Evolutionary conservation across 2,113 vertebrate genomes (phyloP), one percentile per base, ranked within the genome.

Genomic region (Brachirus orientalis): DNA sequence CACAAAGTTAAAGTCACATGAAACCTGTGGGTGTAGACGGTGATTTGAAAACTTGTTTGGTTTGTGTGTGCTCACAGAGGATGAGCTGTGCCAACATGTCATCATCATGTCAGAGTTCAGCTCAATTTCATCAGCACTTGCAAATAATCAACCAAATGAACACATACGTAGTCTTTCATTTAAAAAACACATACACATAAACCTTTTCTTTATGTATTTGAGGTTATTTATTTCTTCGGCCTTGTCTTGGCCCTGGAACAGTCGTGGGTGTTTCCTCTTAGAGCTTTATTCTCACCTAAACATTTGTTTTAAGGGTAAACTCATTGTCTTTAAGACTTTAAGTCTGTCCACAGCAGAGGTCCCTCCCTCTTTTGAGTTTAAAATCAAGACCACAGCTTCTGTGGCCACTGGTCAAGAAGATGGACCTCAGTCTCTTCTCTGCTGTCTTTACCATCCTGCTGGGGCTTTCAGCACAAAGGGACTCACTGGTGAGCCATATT

Each of bases 361-460:
- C 35, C 56, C 62, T 44, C 40, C 57, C 46, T 40, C 12, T 50
- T n/a, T 13, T 48, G 36, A 43, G 11, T 57, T 57, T 66, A 80
- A 52, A 80, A 71, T 8, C 43, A 43, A 22, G 14, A 13, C 19
- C 8, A 16, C 12, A 1, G 35, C n/a, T 2, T 18, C 18, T 48
- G 40, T 36, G 8, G 41, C 64, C 17, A 18, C 19, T 16, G 53
- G n/a, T 8, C n/a, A 10, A 13, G 5, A 67, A 17, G 43, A 70
- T 77, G 72, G 43, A 36, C 1, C 38, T 40, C 35, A 22, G 17
- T 22, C 60, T 69, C n/a, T 20, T 64, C 37, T 53, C 60, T 11
- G 61, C 35, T 12, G 45, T 71, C 16, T 22, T 65, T 8, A 22
- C 22, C 10, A 3, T 72, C 33, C 20, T 85, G 52, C n/a, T 71